Evolutionary conservation across 2,113 vertebrate species (phyloP).

Genomic region (Steatornis caripensis): DNA sequence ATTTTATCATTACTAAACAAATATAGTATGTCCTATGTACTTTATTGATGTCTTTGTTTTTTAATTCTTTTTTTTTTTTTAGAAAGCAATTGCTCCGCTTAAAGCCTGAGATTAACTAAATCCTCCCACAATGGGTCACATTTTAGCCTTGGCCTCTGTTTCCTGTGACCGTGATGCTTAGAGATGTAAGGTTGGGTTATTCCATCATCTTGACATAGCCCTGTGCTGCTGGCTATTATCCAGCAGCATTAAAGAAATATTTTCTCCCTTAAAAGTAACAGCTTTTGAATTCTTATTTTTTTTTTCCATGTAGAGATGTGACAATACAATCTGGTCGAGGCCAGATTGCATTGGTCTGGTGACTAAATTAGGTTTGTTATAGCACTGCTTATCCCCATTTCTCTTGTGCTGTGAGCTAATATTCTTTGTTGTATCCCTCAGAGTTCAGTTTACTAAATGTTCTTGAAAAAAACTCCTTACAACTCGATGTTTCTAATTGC

Average conservation of each 20-base stretch:
- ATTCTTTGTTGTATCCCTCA: not conserved
- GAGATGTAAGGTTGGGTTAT: slow-evolving; percentile 49
- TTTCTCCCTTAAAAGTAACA: slow-evolving; percentile 30
- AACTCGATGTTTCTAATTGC: not conserved
- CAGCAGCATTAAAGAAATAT: slow-evolving; percentile 44
- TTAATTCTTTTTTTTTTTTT: not conserved
- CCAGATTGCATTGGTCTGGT: slow-evolving; percentile 12
- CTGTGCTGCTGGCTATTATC: slow-evolving; percentile 37
- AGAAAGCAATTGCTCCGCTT: not conserved
- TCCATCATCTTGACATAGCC: slow-evolving; percentile 60
- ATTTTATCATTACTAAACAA: not conserved
- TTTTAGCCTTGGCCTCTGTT: slow-evolving; percentile 60
- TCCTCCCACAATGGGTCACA: slow-evolving; percentile 32
- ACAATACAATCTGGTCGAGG: not conserved
- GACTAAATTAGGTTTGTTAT: slow-evolving; percentile 38
- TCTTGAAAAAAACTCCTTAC: not conserved
- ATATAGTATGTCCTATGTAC: not conserved
- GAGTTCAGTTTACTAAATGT: not conserved
- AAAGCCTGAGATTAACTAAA: not conserved
- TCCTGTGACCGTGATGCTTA: slow-evolving; percentile 50
- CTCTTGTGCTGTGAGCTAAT: not conserved
- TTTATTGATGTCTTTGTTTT: not conserved
- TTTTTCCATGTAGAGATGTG: slow-evolving; percentile 7
- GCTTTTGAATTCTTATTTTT: not conserved
- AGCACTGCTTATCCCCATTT: not conserved